phyloP scores from a whole-genome alignment of 2,888 invertebrate genomes.

The Pseudoips prasinana region DNA sequence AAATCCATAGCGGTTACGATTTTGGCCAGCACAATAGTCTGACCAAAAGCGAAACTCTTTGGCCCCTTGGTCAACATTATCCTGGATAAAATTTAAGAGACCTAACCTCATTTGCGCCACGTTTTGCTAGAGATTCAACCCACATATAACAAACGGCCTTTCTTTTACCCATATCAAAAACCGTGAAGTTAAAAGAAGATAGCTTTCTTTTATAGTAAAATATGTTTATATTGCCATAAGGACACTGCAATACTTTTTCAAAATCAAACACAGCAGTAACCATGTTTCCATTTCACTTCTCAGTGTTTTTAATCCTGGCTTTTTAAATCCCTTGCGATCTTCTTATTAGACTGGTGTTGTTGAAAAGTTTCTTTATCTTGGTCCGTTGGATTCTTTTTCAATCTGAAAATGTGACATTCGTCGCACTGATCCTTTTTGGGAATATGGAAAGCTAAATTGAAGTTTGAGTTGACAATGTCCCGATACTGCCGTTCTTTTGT shows the following conservation, averaged over 20 bases:
- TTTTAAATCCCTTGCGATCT: conserved; percentile 11
- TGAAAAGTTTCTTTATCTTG: not conserved
- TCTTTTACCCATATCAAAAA: conserved; percentile 16
- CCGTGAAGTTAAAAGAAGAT: conserved; percentile 11
- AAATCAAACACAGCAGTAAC: conserved; percentile 9
- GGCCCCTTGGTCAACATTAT: conserved; percentile 3
- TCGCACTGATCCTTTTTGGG: conserved; percentile 23
- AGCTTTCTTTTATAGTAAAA: conserved; percentile 16
- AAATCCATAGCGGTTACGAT: conserved; percentile 13
- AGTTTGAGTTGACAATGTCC: conserved; percentile 14
- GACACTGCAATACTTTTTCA: conserved; percentile 13
- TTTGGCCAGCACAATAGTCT: conserved; percentile 15
- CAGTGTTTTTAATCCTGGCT: conserved; percentile 14
- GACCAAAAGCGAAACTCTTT: conserved; percentile 10
- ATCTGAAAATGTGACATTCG: conserved; percentile 1
- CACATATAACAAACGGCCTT: conserved; percentile 19
- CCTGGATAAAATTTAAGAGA: conserved; percentile 8
- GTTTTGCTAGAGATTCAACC: conserved; percentile 16
- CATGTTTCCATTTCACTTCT: conserved; percentile 5
- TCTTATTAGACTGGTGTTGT: conserved; percentile 2
- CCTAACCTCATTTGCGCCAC: conserved; percentile 16
- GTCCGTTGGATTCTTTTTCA: conserved; percentile 1
- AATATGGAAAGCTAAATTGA: conserved; percentile 17
- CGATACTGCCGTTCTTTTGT: conserved; percentile 13
- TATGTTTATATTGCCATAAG: conserved; percentile 9